Percentiles rank a stretch among this genome's conserved stretches.
phyloP scores from a whole-genome alignment of 2,888 invertebrate genomes.

The Cepaea hortensis region DNA sequence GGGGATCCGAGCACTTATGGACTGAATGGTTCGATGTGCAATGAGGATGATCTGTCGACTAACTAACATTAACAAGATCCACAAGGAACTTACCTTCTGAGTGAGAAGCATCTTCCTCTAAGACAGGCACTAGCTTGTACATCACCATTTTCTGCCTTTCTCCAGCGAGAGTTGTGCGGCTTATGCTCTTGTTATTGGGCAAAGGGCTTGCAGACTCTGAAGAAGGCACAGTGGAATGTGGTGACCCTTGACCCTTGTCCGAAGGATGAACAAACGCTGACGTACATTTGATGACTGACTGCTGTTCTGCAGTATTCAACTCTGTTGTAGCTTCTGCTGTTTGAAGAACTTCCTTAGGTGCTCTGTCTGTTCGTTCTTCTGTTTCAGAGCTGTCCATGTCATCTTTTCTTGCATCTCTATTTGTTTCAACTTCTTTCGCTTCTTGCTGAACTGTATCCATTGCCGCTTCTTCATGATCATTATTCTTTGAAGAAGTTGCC shows the following conservation, averaged over 20 bases:
- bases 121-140: constrained; percentile 38
- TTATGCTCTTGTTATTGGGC: no score
- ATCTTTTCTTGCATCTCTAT: neutral
- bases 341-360: neutral
- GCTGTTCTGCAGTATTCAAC: neutral
- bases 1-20: no score
- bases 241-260: neutral
- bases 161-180: neutral
- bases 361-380: neutral
- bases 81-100: constrained; percentile 21
- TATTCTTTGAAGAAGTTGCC: neutral
- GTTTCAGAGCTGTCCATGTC: neutral
- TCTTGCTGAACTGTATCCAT: neutral
- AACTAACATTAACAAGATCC: no score
- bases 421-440: neutral
- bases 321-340: neutral
- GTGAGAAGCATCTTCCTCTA: constrained; percentile 19
- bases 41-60: no score
- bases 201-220: neutral
- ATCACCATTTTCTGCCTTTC: constrained; percentile 35
- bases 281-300: constrained; percentile 25
- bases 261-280: neutral
- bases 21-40: no score
- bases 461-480: neutral
- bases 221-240: neutral